Percentiles rank a stretch among this genome's conserved stretches.
Conservation (phyloP, 1,140 invertebrate genomes). For the Neotoxoptera formosana region DNA sequence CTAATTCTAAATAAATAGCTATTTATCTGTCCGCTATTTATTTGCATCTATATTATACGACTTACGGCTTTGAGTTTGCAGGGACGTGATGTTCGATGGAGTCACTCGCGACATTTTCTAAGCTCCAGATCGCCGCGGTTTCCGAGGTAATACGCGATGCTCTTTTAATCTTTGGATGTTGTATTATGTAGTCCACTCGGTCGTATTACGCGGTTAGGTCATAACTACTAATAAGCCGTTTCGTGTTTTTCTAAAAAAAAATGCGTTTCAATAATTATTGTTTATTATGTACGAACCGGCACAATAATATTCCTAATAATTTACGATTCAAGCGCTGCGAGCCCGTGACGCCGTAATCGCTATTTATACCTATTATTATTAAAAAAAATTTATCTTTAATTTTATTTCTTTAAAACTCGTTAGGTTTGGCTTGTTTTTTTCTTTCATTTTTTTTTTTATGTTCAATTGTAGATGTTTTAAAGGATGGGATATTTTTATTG, state of each 20-base stretch:
- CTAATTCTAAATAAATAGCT: too few species aligned
- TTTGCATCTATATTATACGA: too few species aligned
- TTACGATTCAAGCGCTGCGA: background rate
- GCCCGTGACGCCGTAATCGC: background rate
- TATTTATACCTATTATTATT: slow-evolving; percentile 7
- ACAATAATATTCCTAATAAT: slow-evolving; percentile 3
- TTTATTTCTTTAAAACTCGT: background rate
- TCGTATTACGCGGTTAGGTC: background rate
- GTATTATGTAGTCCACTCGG: background rate
- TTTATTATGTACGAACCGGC: background rate
- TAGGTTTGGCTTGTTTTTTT: background rate
- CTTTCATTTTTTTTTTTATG: background rate
- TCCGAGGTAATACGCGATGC: too few species aligned
- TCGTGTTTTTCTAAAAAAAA: background rate
- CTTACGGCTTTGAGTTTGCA: too few species aligned
- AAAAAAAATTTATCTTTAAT: background rate
- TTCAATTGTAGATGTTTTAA: background rate
- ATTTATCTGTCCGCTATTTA: too few species aligned
- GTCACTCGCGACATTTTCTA: too few species aligned
- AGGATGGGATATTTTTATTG: background rate
- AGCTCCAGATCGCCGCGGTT: too few species aligned
- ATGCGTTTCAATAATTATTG: background rate
- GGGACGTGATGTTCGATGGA: too few species aligned
- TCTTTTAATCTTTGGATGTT: background rate
- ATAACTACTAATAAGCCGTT: background rate